These are phyloP conservation scores for Tetramorium alpestre DNA, from an alignment of 1,140 invertebrate genomes.

Conservation along the genomic window DNA sequence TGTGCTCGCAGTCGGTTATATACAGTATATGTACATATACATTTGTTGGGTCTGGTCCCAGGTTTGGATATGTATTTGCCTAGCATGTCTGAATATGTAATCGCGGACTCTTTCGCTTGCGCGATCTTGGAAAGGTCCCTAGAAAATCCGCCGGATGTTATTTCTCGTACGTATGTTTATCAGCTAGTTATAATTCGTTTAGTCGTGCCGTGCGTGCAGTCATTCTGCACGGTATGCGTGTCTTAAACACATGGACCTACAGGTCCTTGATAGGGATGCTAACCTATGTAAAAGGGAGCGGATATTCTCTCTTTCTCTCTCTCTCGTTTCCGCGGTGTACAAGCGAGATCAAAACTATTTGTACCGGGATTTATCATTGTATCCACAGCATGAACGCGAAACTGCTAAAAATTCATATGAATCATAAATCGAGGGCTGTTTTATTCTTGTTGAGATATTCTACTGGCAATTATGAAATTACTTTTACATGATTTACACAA, in stretches of 20 bases:
- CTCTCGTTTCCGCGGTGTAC: neutral
- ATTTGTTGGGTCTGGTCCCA: neutral
- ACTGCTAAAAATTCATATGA: neutral
- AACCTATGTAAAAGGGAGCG: conserved; percentile 1
- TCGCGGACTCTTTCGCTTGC: conserved; percentile 57
- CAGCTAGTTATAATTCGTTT: conserved; percentile 66
- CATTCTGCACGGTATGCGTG: neutral
- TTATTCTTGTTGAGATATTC: neutral
- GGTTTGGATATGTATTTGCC: conserved; percentile 37
- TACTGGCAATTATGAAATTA: neutral
- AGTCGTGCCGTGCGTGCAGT: neutral
- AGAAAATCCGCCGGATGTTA: conserved; percentile 51
- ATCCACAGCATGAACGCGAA: neutral
- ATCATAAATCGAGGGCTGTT: conserved; percentile 27
- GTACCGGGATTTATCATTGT: conserved; percentile 26
- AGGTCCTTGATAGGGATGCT: neutral
- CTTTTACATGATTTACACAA: neutral
- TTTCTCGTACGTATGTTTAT: conserved; percentile 68
- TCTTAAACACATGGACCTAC: neutral
- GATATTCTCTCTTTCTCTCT: neutral
- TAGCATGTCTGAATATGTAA: conserved; percentile 55
- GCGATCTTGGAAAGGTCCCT: conserved; percentile 48
- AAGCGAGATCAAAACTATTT: neutral
- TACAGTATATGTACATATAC: neutral
- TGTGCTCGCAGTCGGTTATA: conserved; percentile 30